Evolutionary conservation across 64 coral and sea anemone genomes (phyloP).

Genomic region (Montipora capricornis): DNA sequence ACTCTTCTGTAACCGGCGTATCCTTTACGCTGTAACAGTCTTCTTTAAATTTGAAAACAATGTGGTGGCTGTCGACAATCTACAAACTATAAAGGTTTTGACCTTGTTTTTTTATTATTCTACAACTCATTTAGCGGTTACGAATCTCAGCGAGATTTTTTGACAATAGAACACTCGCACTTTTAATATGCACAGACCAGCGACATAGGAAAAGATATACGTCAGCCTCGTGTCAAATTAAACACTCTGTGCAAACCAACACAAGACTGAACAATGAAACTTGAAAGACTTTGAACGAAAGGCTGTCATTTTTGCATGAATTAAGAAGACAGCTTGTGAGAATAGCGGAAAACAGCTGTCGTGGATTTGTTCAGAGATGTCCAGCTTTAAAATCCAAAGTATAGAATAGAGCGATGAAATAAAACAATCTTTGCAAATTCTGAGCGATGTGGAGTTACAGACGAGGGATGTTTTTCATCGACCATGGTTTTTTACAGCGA

Average conservation of each 20-base stretch:
- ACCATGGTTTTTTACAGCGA: too few relatives aligned
- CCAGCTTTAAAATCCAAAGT: not conserved
- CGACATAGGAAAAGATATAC: not conserved
- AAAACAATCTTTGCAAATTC: not conserved
- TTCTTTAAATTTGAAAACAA: not conserved
- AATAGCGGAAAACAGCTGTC: constrained; percentile 22
- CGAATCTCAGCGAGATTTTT: not conserved
- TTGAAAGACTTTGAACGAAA: constrained; percentile 41
- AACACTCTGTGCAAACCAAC: constrained; percentile 5
- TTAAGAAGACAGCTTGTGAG: not conserved
- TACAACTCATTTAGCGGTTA: not conserved
- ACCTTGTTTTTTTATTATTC: not conserved
- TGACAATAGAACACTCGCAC: not conserved
- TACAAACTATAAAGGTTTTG: not conserved
- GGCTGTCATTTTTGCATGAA: constrained; percentile 37
- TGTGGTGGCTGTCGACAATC: not conserved
- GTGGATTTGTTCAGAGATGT: not conserved
- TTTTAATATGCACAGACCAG: not conserved
- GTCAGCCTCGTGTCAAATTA: constrained; percentile 18
- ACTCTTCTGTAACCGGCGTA: not conserved
- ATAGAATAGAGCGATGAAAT: not conserved
- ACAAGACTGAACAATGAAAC: not conserved
- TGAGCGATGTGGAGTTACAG: not conserved
- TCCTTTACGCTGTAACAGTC: not conserved
- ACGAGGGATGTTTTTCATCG: not conserved